Evolutionary conservation across 1,140 invertebrate species (phyloP).

Genomic region (Harpegnathos saltator): DNA sequence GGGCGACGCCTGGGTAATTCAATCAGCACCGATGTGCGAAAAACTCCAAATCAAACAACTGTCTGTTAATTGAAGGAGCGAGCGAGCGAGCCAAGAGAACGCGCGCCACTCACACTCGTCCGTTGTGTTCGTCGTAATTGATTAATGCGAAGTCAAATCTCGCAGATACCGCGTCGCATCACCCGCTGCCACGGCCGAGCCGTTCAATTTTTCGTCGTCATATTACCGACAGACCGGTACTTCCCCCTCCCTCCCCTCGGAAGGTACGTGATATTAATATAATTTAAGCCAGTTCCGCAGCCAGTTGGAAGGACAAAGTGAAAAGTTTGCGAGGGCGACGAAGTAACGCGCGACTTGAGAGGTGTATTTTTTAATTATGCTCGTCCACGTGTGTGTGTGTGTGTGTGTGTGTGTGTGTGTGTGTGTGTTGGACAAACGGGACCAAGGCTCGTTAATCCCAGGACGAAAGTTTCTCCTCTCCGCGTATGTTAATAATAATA

Average conservation of each 20-base stretch:
- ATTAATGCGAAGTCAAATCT: neutral
- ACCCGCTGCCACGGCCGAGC: neutral
- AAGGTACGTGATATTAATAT: too few species aligned
- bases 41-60: conserved; percentile 43
- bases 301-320: neutral
- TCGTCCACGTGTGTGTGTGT: too few species aligned
- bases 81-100: neutral
- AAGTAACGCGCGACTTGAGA: neutral
- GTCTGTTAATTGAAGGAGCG: conserved; percentile 23
- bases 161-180: neutral
- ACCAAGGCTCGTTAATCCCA: conserved; percentile 7
- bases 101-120: neutral
- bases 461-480: neutral
- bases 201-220: neutral
- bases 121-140: conserved; percentile 1
- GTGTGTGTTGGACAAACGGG: too few species aligned
- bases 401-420: too few species aligned
- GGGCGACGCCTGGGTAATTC: conserved; percentile 27
- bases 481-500: neutral
- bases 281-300: too few species aligned
- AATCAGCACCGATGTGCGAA: conserved; percentile 52
- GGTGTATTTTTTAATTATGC: conserved; percentile 30
- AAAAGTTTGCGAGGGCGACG: neutral
- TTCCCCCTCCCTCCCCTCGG: too few species aligned
- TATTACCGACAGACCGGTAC: too few species aligned